Evolutionary conservation across 2,113 vertebrate species (phyloP), one percentile per base, ranked within the genome.

Genomic region (Mugil cephalus): DNA sequence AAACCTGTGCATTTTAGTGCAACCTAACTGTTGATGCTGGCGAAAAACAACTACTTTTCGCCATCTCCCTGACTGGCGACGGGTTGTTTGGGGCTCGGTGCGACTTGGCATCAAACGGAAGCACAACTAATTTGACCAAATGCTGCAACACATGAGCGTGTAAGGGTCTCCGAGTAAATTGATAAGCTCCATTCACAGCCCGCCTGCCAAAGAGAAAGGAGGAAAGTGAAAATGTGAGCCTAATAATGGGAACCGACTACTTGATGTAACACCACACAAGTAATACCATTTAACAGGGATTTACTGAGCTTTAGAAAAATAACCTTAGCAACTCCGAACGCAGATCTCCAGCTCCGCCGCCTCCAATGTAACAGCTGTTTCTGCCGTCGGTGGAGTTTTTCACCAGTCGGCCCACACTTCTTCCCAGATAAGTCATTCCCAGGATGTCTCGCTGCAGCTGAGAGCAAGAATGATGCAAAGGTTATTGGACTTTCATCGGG

Each of bases 401-500:
- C 59, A 68, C 51, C 47, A 42, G 63, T 83, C 70, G 40, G 48
- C 50, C 71, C 43, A 85, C 64, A 77, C 46, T 60, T 74, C 76
- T 46, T 56, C 30, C 55, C 48, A 64, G 52, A 70, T 70, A 79
- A 79, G 60, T 83, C 68, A 76, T 86, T 80, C 81, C 65, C 39
- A 39, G 59, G 65, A 74, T 69, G 63, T 66, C 63, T 84, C 74
- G 67, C 68, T 63, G 78, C 30, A 70, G 85, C 77, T 66, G 64
- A 80, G 63, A 80, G 80, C 62, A 39, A 67, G 79, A 87, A 80
- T 83, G 88, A 89, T 87, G 87, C 85, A 90, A 90, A 87, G 84
- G 66, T 85, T 89, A 82, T 70, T 86, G 51, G 74, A 86, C 86
- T 87, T 87, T 89, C 79, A 86, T 89, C 74, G 78, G 40, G 8